Conservation (phyloP, 2,797 vertebrate genomes). For the Trichosurus vulpecula region DNA sequence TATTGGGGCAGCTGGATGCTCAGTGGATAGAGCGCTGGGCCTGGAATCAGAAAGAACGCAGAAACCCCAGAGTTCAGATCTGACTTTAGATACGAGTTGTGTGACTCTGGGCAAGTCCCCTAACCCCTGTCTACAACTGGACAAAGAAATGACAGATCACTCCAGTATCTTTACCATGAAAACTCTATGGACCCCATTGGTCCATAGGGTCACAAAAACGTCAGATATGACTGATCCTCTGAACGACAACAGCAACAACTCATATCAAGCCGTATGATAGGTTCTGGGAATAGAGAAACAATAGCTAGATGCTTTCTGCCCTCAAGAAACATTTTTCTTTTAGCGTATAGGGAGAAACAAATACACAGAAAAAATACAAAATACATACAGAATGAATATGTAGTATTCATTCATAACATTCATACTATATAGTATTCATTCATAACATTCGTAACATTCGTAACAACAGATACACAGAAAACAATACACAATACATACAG, state of each 20-base stretch:
- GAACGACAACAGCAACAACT: not conserved
- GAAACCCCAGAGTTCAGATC: not conserved
- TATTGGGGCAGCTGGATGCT: not conserved
- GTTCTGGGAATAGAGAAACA: not conserved
- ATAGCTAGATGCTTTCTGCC: not conserved
- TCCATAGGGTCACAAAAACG: not conserved
- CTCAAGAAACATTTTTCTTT: not conserved
- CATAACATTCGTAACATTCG: too few species aligned
- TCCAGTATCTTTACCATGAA: not conserved
- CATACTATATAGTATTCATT: too few species aligned
- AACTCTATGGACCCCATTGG: not conserved
- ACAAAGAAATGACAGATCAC: not conserved
- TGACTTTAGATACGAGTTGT: not conserved
- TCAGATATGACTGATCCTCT: not conserved
- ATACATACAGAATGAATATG: not conserved
- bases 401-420: too few species aligned
- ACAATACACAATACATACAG: not conserved
- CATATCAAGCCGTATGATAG: not conserved
- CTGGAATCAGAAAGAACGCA: not conserved
- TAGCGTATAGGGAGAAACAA: not conserved
- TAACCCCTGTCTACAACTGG: not conserved
- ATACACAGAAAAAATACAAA: not conserved
- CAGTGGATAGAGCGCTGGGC: not conserved
- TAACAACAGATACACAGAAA: not conserved
- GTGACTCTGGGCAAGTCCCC: not conserved